These are phyloP conservation scores for Dendrolimus kikuchii DNA, from an alignment of 1,140 invertebrate species.

Conservation along the genomic window DNA sequence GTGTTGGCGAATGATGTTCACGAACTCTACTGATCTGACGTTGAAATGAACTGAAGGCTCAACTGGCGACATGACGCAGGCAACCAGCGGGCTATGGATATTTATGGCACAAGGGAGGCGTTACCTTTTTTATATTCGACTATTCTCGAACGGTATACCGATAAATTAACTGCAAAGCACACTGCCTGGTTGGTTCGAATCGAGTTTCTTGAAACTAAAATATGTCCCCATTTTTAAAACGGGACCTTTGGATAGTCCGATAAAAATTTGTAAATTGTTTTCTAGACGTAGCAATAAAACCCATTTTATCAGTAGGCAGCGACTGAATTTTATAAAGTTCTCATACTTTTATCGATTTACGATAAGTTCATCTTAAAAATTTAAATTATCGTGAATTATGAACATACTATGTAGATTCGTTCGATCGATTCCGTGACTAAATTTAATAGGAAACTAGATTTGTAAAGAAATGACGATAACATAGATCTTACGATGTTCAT, in stretches of 20 bases:
- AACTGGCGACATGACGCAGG: conserved; percentile 36
- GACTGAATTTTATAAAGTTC: conserved; percentile 68
- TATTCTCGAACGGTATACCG: conserved; percentile 32
- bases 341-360: conserved; percentile 53
- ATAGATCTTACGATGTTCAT: conserved; percentile 44
- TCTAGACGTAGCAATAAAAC: conserved; percentile 55
- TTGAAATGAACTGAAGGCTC: conserved; percentile 46
- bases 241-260: conserved; percentile 42
- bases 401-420: conserved; percentile 38
- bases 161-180: conserved; percentile 44
- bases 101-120: conserved; percentile 68
- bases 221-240: conserved; percentile 32
- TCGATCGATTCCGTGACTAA: conserved; percentile 41
- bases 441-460: conserved; percentile 46
- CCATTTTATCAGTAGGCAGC: conserved; percentile 58
- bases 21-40: conserved; percentile 29
- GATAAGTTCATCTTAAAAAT: conserved; percentile 46
- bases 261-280: conserved; percentile 61
- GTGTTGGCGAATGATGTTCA: conserved; percentile 13
- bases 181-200: conserved; percentile 40
- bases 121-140: conserved; percentile 33
- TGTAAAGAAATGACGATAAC: conserved; percentile 42
- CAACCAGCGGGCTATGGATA: conserved; percentile 49
- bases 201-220: conserved; percentile 30
- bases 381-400: conserved; percentile 34